phyloP scores from a whole-genome alignment of 2,113 vertebrate species.

The Silurus glanis region DNA sequence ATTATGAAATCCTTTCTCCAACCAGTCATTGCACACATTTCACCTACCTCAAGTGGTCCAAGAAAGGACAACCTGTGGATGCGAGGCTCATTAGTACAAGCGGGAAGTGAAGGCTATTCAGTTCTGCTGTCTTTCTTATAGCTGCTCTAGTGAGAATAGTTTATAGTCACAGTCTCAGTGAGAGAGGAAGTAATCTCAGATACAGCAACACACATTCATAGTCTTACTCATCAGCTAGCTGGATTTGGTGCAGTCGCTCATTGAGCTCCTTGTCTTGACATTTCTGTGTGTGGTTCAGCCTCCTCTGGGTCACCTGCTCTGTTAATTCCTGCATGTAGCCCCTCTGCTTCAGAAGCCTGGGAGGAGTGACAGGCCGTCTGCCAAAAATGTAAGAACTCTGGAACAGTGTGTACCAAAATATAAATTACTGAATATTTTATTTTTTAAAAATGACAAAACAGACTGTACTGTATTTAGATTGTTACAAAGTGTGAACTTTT shows the following conservation, averaged over 20 bases:
- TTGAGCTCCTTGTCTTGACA: slow-evolving; percentile 65
- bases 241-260: slow-evolving; percentile 72
- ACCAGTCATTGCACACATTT: too few relatives aligned
- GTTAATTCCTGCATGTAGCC: slow-evolving; percentile 69
- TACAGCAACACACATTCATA: background rate
- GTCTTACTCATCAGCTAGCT: slow-evolving; percentile 78
- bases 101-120: background rate
- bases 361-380: slow-evolving; percentile 71
- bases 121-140: background rate
- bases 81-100: too few relatives aligned
- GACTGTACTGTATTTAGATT: background rate
- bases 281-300: slow-evolving; percentile 58
- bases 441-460: background rate
- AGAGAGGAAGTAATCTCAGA: background rate
- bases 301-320: slow-evolving; percentile 65
- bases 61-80: too few relatives aligned
- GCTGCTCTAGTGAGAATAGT: background rate
- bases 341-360: slow-evolving; percentile 65
- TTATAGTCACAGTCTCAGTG: background rate
- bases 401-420: background rate
- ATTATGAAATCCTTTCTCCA: too few relatives aligned
- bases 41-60: background rate
- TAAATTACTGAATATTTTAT: background rate
- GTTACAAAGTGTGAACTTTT: background rate
- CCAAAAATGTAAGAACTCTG: slow-evolving; percentile 78